These are phyloP conservation scores for Dasysyrphus albostriatus DNA, from an alignment of 2,888 invertebrate species.

Conservation along the genomic window DNA sequence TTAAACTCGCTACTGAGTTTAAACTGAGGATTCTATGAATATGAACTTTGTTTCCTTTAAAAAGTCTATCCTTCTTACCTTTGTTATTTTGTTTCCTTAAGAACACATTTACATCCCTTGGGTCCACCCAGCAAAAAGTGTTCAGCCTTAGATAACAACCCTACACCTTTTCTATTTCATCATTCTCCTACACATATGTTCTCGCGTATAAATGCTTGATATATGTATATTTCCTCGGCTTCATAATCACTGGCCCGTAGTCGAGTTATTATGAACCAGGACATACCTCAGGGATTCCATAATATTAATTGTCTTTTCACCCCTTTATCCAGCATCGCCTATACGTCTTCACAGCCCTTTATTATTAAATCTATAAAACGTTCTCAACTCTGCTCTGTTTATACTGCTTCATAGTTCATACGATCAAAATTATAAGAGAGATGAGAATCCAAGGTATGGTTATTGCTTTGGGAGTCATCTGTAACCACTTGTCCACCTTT, in stretches of 20 bases:
- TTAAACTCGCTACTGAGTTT: too few species aligned
- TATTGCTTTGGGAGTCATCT: conserved; percentile 76
- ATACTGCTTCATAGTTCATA: conserved; percentile 1
- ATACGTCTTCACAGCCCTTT: conserved; percentile 2
- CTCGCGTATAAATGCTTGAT: neutral
- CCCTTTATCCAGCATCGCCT: conserved; percentile 23
- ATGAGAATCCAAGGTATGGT: conserved; percentile 62
- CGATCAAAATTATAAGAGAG: conserved; percentile 16
- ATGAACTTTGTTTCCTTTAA: neutral
- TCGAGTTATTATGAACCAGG: conserved; percentile 60
- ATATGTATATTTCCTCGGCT: conserved; percentile 45
- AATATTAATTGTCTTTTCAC: conserved; percentile 71
- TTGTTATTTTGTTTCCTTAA: neutral
- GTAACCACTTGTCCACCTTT: conserved; percentile 72
- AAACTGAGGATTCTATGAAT: neutral
- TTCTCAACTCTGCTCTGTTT: conserved; percentile 47
- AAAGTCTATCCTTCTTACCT: neutral
- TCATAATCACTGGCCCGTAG: conserved; percentile 57
- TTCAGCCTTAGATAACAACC: conserved; percentile 4
- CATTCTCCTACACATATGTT: neutral
- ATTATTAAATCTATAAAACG: conserved; percentile 60
- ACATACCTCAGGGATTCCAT: conserved; percentile 69
- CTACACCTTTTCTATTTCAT: neutral
- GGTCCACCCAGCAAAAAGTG: neutral
- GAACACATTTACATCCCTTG: conserved; percentile 7